Base-by-base conservation (phyloP, 1,140 invertebrate genomes). In the Hypsibius dujardini region DNA sequence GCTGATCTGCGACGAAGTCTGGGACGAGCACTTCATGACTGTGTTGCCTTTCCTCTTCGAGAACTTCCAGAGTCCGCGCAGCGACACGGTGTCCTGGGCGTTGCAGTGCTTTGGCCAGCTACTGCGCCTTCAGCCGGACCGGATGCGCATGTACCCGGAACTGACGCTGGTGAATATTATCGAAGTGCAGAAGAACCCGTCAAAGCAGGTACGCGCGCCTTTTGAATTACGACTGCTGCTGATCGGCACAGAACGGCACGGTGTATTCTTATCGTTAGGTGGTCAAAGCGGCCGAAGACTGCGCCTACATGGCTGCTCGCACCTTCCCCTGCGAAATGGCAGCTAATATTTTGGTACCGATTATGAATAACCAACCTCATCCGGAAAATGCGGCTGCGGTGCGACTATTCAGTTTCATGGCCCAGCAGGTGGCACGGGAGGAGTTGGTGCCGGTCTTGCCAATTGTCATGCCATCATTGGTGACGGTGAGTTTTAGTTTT, bases 221-320 rank as follows among this genome's bases (percentile, higher is more conserved):
- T 42, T 56, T 56, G 50, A 71, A 40, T 73, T n/a, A 46, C 46
- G 56, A 70, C 47, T 70, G 50, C 46, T 46, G 46, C 28, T 71
- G 15, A 45, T 45, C 46, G 56, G 15, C 42, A 1, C 7, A 46
- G 12, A 46, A 15, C 62, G 12, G 12, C 12, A 67, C 7, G 12
- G 62, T 67, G 12, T 12, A 15, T 67, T 67, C 45, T 12, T 15
- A 15, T 67, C 62, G 12, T 12, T 42, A 67, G 62, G 62, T 67
- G 12, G 42, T 67, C 12, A 67, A 67, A 42, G 12, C 62, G 12
- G 62, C 62, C 12, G 62, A 67, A 12, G 62, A 67, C 7, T 67
- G 62, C 45, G 42, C 3, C 3, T 42, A 15, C 45, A 12, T 15
- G 42, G 62, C 62, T 7, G 12, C 62, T 12, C 12, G 45, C 12